Evolutionary conservation across 2,888 invertebrate genomes (phyloP), one percentile per base, ranked within the genome.

Genomic region (Lasioglossum zephyrum): DNA sequence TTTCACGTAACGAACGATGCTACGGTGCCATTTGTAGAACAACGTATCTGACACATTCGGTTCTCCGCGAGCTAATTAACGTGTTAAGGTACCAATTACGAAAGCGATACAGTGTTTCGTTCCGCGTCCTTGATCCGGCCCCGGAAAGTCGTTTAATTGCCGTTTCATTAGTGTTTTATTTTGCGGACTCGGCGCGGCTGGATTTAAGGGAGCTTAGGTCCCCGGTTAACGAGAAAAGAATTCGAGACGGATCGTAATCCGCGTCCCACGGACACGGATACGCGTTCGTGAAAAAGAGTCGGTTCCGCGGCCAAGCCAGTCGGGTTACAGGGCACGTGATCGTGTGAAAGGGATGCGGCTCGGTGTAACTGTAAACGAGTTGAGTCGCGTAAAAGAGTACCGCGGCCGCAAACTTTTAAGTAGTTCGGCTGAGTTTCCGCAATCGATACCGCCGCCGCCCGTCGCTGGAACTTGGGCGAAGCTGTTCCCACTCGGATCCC

Each of bases 401-500:
- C 69, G 73, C 75, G 76, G 74, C 60, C 72, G 66, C 72, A 83
- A 87, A 90, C 63, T 90, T 90, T 84, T 80, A 81, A 87, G 90
- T 74, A 83, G 84, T 83, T 82, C 47, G 13, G 22, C 63, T 49
- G 81, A 89, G 77, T 89, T 89, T 89, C 81, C 57, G 73, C 84
- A 84, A 86, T 89, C 89, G 84, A 90, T 88, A 86, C 80, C 47
- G 16, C 16, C 47, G 16, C 16, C 16, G 47, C 47, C 16, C 63
- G 86, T 73, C 81, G 53, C 49, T 75, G 57, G 66, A 76, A 81
- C 49, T 70, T 53, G 60, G 57, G 60, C 60, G 31, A 79, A 84
- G 80, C 84, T 79, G 82, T 87, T 81, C 66, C 41, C 74, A 66
- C 47, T 63, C 44, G 49, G 77, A 53, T 53, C 36, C 49, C 31